Evolutionary conservation across 2,113 vertebrate genomes (phyloP), one percentile per base, ranked within the genome.

Genomic region (Crotophaga sulcirostris): DNA sequence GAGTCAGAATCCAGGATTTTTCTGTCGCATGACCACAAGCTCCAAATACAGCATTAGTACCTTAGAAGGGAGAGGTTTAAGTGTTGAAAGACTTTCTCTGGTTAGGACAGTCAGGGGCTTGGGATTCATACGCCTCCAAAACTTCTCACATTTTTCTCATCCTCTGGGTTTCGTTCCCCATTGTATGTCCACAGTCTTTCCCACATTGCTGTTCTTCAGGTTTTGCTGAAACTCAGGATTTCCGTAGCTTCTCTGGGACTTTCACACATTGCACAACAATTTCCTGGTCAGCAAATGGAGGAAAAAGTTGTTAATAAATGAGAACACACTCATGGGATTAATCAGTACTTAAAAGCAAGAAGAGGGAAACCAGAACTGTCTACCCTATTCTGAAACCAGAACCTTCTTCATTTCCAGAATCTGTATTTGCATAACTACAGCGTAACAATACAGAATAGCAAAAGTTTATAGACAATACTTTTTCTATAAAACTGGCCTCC

Each of bases 211-310:
- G 7, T 82, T 94, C 62, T 85, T 85, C 70, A 44, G 55, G 52
- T 94, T 95, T 89, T 96, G 59, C 60, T 21, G 83, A 93, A 94
- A 84, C 79, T 79, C 47, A 60, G 42, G 56, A 76, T 79, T 88
- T 96, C 82, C 10, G 0, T 88, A 36, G 60, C 60, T 84, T 75
- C 76, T 69, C 21, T 64, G 56, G 74, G 89, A 76, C 74, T 96
- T 94, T 64, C 84, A 36, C 47, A 28, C 11, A 3, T 94, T 91
- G 76, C 73, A 72, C 38, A 93, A 78, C 19, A 10, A 21, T 64
- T 82, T 87, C 64, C 77, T 72, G 64, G 38, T 78, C 66, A 75
- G 31, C 15, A 78, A 78, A 90, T 36, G 25, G 28, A 78, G 76
- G 21, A 67, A 94, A 83, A 92, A 59, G 13, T 76, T 58, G 25